phyloP scores from a whole-genome alignment of 1,140 invertebrate genomes.

The Drosophila mojavensis region DNA sequence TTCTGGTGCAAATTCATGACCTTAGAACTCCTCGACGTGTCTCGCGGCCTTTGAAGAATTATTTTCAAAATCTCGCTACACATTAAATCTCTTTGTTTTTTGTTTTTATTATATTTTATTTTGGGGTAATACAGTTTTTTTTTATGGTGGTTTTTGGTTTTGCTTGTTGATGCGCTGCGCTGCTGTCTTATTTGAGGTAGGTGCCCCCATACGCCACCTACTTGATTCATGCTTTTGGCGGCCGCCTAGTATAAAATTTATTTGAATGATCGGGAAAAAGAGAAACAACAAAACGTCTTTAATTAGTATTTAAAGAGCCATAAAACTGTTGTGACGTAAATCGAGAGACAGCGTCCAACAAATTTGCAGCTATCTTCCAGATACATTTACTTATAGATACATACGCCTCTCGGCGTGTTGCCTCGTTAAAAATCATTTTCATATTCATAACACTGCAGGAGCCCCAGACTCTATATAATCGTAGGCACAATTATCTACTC shows the following conservation, averaged over 20 bases:
- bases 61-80: background rate
- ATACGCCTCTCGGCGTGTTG: slow-evolving; percentile 40
- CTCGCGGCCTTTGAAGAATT: background rate
- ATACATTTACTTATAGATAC: slow-evolving; percentile 12
- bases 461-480: slow-evolving; percentile 25
- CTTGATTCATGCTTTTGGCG: slow-evolving; percentile 34
- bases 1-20: slow-evolving; percentile 12
- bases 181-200: slow-evolving; percentile 38
- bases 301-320: slow-evolving; percentile 76
- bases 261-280: background rate
- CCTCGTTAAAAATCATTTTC: slow-evolving; percentile 71
- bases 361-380: slow-evolving; percentile 8
- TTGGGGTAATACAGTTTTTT: background rate
- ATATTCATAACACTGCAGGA: slow-evolving; percentile 70
- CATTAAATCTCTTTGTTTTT: background rate
- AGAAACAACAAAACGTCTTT: slow-evolving; percentile 29
- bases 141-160: background rate
- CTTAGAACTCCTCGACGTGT: background rate
- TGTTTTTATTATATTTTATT: background rate
- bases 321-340: slow-evolving; percentile 78
- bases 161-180: slow-evolving; percentile 28
- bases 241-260: slow-evolving; percentile 11
- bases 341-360: slow-evolving; percentile 35
- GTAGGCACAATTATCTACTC: slow-evolving; percentile 25
- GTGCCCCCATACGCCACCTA: slow-evolving; percentile 8